Evolutionary conservation across 2,113 vertebrate species (phyloP).

Genomic region (Deroptyus accipitrinus): DNA sequence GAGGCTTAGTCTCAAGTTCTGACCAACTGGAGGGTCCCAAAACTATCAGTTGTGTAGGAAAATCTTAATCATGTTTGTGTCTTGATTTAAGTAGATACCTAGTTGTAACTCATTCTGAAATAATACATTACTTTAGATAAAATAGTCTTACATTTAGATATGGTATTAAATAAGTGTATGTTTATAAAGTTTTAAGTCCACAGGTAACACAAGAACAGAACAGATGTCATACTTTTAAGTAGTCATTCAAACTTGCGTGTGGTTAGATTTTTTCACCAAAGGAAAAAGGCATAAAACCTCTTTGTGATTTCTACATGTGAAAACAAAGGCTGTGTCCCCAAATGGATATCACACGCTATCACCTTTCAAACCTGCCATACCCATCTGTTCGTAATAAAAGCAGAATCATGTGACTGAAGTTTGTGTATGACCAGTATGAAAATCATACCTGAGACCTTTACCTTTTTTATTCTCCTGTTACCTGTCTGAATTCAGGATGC

Average conservation of each 20-base stretch:
- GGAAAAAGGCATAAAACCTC: not conserved
- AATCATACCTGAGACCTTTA: not conserved
- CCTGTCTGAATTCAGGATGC: not conserved
- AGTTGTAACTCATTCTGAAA: not conserved
- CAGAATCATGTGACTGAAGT: not conserved
- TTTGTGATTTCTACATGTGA: not conserved
- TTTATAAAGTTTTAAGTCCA: not conserved
- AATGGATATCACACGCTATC: not conserved
- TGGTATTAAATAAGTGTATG: not conserved
- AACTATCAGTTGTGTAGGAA: not conserved
- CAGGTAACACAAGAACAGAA: not conserved
- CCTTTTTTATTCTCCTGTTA: not conserved
- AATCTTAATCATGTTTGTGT: not conserved
- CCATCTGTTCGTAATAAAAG: constrained; percentile 33
- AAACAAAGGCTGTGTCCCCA: not conserved
- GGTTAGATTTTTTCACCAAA: not conserved
- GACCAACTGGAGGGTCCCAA: not conserved
- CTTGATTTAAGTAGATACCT: not conserved
- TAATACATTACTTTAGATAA: not conserved
- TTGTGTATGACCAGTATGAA: not conserved
- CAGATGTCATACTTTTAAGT: not conserved
- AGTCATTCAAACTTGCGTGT: not conserved
- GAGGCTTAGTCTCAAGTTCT: not conserved
- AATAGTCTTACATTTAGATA: not conserved
- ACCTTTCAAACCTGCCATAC: not conserved